Evolutionary conservation across 2,888 invertebrate species (phyloP).

Genomic region (Bimastos eiseni): DNA sequence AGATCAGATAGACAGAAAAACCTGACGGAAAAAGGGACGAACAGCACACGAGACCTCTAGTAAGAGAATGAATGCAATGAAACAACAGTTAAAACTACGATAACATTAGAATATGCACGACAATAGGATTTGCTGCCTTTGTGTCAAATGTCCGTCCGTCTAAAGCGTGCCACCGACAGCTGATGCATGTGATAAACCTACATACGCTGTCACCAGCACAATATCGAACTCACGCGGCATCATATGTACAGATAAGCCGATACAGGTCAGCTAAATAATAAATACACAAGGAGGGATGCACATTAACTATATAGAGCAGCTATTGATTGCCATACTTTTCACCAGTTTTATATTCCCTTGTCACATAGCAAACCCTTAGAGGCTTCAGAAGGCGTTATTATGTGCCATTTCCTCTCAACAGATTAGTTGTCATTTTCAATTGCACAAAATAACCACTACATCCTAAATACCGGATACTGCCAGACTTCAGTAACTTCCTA

Average conservation of each 20-base stretch:
- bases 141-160: neutral
- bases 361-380: neutral
- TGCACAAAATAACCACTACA: neutral
- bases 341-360: neutral
- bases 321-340: neutral
- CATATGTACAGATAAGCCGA: constrained; percentile 3
- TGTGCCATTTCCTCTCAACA: neutral
- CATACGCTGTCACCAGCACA: neutral
- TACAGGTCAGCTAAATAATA: neutral
- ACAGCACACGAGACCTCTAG: neutral
- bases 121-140: neutral
- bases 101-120: neutral
- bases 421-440: neutral
- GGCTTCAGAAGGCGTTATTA: neutral
- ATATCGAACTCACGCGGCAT: neutral
- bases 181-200: neutral
- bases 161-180: neutral
- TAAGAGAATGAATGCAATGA: neutral
- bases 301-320: neutral
- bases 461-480: neutral
- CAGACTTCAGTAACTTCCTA: neutral
- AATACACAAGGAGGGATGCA: neutral
- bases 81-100: constrained; percentile 13
- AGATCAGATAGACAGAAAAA: neutral
- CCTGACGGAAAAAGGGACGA: neutral